Conservation (phyloP, 2,797 vertebrate species). For the Ptychobarbus kaznakovi region DNA sequence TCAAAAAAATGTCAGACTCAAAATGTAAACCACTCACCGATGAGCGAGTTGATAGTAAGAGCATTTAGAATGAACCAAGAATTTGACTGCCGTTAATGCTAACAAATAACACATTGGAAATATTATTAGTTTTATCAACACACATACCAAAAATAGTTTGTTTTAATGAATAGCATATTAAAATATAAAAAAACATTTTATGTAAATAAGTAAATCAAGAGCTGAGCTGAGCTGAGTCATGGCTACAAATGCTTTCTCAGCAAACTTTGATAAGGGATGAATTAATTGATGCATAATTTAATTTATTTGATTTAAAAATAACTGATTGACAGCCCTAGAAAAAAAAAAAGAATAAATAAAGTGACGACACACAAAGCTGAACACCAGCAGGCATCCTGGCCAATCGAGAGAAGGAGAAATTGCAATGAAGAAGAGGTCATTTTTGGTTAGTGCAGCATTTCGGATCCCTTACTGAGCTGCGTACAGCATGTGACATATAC, state of each 20-base stretch:
- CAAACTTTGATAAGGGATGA: neutral
- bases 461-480: constrained; percentile 84
- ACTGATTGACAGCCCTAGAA: constrained; percentile 54
- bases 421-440: constrained; percentile 70
- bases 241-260: neutral
- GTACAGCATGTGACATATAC: constrained; percentile 91
- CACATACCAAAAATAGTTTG: neutral
- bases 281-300: constrained; percentile 1
- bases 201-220: neutral
- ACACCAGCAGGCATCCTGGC: constrained; percentile 79
- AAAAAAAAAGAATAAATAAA: constrained; percentile 21
- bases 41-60: neutral
- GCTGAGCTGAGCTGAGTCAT: neutral
- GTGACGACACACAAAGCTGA: constrained; percentile 72
- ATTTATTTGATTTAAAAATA: constrained; percentile 56
- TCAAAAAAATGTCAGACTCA: neutral
- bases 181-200: neutral
- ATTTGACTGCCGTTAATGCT: neutral
- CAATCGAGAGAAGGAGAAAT: constrained; percentile 71
- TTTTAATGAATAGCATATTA: neutral
- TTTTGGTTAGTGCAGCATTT: constrained; percentile 75
- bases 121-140: neutral
- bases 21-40: neutral
- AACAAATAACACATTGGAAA: neutral
- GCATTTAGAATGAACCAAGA: neutral